Percentiles rank a stretch among this genome's conserved stretches.
Conservation (phyloP, 2,797 vertebrate species). For the Ispidina lecontei region DNA sequence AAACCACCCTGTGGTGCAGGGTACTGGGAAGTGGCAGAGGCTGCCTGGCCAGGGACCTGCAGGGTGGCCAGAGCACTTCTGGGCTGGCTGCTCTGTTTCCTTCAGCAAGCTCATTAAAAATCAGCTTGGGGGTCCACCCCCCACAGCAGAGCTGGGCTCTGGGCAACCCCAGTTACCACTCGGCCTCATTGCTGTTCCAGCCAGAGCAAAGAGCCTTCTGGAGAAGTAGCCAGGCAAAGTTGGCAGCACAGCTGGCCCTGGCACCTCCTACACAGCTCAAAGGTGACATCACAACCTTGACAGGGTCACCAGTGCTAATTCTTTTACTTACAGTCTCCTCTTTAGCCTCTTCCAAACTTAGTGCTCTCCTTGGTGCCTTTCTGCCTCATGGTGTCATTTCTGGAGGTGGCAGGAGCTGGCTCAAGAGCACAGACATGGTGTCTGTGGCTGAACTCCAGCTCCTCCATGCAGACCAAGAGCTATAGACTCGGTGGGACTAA, state of each 20-base stretch:
- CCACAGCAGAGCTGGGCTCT: neutral
- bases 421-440: neutral
- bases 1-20: rapidly evolving
- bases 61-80: neutral
- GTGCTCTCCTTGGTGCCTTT: neutral
- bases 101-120: neutral
- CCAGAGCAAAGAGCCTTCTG: neutral
- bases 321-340: neutral
- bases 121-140: rapidly evolving
- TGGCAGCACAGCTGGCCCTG: too few species aligned
- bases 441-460: neutral
- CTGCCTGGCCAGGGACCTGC: rapidly evolving
- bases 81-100: neutral
- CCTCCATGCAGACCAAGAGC: neutral
- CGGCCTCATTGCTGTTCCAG: neutral
- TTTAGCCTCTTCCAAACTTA: neutral
- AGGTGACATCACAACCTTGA: rapidly evolving
- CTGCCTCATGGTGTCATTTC: neutral
- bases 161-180: neutral
- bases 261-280: neutral
- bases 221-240: neutral
- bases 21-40: neutral
- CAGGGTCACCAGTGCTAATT: neutral
- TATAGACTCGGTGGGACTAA: neutral
- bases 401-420: neutral